A percentile compares a stretch with the other conserved stretches of the same genome.
Conservation (phyloP, 2,113 vertebrate genomes). For the Ardeotis arabs region DNA sequence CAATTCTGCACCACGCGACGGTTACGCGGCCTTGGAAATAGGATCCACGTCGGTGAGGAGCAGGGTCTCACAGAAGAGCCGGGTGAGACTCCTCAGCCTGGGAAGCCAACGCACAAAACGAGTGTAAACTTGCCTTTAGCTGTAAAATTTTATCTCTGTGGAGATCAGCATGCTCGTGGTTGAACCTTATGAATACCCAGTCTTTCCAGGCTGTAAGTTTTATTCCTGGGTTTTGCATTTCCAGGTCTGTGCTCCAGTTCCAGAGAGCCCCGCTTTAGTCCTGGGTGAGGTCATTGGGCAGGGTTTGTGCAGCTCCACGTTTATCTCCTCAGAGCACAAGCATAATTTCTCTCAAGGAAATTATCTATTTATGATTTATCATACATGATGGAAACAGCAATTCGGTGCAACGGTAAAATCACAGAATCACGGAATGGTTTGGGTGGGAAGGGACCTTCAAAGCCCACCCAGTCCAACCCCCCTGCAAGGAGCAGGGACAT, state of each 20-base stretch:
- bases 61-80: neutral
- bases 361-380: neutral
- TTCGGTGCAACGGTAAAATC: neutral
- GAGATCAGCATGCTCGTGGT: neutral
- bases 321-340: neutral
- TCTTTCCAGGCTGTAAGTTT: neutral
- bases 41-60: fast-evolving
- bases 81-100: neutral
- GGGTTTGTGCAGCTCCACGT: neutral
- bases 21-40: fast-evolving
- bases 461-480: too few relatives aligned
- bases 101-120: neutral
- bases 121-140: neutral
- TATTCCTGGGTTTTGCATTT: neutral
- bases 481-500: too few relatives aligned
- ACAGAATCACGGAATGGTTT: too few relatives aligned
- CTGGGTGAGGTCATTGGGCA: neutral
- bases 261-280: neutral
- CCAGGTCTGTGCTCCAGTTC: neutral
- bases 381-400: neutral
- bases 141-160: neutral
- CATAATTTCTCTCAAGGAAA: neutral
- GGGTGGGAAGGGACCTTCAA: too few relatives aligned
- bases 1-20: fast-evolving
- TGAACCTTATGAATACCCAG: neutral